Base-by-base conservation (phyloP, 2,113 vertebrate species). In the Litocranius walleri region DNA sequence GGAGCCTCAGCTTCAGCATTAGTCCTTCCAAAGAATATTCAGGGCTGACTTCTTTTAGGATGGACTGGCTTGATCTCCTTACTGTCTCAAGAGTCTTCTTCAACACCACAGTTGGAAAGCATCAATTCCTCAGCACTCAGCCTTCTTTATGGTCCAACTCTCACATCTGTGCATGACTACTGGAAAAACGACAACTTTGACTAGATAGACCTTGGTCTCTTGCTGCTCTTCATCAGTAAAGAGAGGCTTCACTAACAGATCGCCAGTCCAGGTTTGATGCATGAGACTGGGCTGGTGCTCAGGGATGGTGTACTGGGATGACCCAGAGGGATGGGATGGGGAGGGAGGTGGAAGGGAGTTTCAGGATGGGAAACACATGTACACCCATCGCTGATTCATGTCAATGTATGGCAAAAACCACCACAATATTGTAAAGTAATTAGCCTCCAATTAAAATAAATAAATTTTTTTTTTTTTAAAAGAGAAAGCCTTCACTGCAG, bases 211-310 rank as follows among this genome's bases (percentile, higher is more conserved):
- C 40, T 77, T 71, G 14, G 40, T 43, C 36, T 77, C 40, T 77
- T 77, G 40, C 71, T 77, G 71, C 36, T 43, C 40, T 77, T 14
- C 11, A 27, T 43, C 71, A 43, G 40, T 77, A 27, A 77, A 43
- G 40, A 77, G 12, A 77, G 71, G 5, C 71, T 15, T 77, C 23
- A 43, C 12, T 23, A 71, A 40, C 3, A 25, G n/a, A 40, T 74
- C 5, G 0, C 67, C n/a, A 71, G 19, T 40, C 67, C 19, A 74
- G n/a, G 67, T 40, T 40, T 1, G 1, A 40, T 74, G n/a, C 19
- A 40, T 40, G 19, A 71, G n/a, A 23, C 67, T 40, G 67, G n/a
- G 57, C 57, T 27, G 57, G 67, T 12, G 19, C 19, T 74, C 67
- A 74, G 10, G 67, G 67, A 5, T 6, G 10, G 67, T 23, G 67